Evolutionary conservation across 1,140 invertebrate genomes (phyloP).

Genomic region (Anastatus disparis): DNA sequence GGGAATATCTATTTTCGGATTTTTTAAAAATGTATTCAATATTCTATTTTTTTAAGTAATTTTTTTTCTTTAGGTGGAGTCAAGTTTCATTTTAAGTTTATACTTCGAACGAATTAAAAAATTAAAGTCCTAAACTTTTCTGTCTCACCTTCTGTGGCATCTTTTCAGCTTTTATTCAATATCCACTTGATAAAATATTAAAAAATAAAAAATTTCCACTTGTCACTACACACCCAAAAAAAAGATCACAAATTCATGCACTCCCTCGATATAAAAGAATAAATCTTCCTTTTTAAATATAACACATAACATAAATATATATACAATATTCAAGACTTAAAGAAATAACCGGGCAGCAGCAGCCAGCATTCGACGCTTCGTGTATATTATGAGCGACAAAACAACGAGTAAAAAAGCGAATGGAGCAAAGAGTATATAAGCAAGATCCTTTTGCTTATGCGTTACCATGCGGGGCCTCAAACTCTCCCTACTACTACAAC

Average conservation of each 20-base stretch:
- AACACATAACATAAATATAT: no score
- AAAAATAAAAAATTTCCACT: not conserved
- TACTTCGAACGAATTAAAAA: no score
- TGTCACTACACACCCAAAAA: not conserved
- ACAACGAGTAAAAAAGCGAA: not conserved
- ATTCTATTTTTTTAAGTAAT: no score
- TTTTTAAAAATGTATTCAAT: no score
- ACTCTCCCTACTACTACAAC: not conserved
- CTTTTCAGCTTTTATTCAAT: no score
- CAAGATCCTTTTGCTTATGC: conserved; percentile 17
- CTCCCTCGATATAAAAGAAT: no score
- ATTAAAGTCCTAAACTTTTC: no score
- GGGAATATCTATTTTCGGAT: no score
- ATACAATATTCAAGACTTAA: no score
- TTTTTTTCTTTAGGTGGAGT: no score
- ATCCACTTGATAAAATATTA: not conserved
- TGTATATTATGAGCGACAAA: not conserved
- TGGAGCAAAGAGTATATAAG: not conserved
- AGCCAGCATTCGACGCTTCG: not conserved
- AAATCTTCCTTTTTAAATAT: no score
- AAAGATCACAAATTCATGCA: not conserved
- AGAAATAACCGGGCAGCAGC: not conserved
- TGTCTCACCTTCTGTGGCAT: conserved; percentile 2
- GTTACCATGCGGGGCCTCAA: conserved; percentile 43
- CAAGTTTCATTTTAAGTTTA: no score